Evolutionary conservation across 2,888 invertebrate species (phyloP), one percentile per base, ranked within the genome.

Genomic region (Ganaspis brasiliensis): DNA sequence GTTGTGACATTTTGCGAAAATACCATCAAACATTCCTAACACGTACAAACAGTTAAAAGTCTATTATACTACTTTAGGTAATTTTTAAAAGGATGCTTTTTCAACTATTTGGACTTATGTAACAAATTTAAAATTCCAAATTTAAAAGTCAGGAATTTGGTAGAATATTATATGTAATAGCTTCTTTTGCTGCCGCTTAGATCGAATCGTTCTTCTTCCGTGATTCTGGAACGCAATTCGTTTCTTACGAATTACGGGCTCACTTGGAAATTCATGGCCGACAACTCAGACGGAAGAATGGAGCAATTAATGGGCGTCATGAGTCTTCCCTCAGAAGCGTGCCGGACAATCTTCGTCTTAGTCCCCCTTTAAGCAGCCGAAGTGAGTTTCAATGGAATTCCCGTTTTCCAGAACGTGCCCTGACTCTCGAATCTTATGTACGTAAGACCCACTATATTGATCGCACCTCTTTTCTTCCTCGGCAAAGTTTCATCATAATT

Each of bases 221-320:
- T 37, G 73, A 52, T 67, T 67, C 74, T 12, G 61, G 63, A 74
- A 67, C 21, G 45, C 63, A 19, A 84, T 81, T 82, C 78, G 59
- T 77, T 75, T 76, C 81, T 73, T 72, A 73, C 76, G 81, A 85
- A 80, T 83, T 81, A 80, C 82, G 80, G 76, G 78, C 76, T 81
- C 79, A 82, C 82, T 85, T 83, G 79, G 81, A 87, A 87, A 87
- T 87, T 85, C 85, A 86, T 84, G 85, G 77, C 79, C 82, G 84
- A 80, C 81, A 81, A 83, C 81, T 81, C 80, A 79, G 80, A 79
- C 72, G 82, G 82, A 87, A 87, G 86, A 87, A 87, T 84, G 83
- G 83, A 83, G 83, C 86, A 85, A 88, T 88, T 88, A 88, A 87
- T 87, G 84, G 85, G 75, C 82, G 83, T 81, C 84, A 83, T 85